phyloP scores from a whole-genome alignment of 2,797 vertebrate species.

The Garrulus glandarius region DNA sequence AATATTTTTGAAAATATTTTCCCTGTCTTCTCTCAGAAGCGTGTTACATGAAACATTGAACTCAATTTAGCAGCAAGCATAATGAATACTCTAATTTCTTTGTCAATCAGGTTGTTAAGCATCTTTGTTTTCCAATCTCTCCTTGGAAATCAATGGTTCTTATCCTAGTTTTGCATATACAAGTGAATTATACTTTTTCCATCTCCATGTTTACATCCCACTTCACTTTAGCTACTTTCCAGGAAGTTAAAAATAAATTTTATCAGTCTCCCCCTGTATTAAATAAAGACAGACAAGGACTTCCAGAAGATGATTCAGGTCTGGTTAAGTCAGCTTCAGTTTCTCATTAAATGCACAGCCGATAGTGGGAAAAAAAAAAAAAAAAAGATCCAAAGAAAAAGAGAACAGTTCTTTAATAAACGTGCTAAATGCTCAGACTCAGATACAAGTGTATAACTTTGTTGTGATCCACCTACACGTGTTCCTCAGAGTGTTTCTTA shows the following conservation, averaged over 20 bases:
- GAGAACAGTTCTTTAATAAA: background rate
- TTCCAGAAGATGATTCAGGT: background rate
- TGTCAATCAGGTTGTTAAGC: background rate
- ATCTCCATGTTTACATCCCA: background rate
- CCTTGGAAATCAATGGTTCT: background rate
- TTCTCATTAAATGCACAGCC: background rate
- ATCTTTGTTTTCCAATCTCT: background rate
- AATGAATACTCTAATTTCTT: background rate
- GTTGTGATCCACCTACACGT: accelerated
- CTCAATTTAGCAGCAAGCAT: background rate
- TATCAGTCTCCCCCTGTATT: accelerated
- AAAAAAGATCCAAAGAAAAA: background rate
- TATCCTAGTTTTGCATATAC: background rate
- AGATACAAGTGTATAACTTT: background rate
- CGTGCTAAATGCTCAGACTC: background rate
- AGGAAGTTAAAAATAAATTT: background rate
- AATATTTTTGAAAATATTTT: background rate
- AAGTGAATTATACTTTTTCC: background rate
- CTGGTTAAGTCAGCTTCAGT: background rate
- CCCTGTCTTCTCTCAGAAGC: background rate
- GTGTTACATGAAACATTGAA: background rate
- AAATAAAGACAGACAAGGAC: background rate
- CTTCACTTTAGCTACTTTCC: background rate
- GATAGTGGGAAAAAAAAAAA: background rate
- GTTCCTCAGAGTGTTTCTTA: background rate